A percentile compares a stretch with the other conserved stretches of the same genome.
Evolutionary conservation across 2,797 vertebrate genomes (phyloP).

Genomic region (Australoheros facetus): DNA sequence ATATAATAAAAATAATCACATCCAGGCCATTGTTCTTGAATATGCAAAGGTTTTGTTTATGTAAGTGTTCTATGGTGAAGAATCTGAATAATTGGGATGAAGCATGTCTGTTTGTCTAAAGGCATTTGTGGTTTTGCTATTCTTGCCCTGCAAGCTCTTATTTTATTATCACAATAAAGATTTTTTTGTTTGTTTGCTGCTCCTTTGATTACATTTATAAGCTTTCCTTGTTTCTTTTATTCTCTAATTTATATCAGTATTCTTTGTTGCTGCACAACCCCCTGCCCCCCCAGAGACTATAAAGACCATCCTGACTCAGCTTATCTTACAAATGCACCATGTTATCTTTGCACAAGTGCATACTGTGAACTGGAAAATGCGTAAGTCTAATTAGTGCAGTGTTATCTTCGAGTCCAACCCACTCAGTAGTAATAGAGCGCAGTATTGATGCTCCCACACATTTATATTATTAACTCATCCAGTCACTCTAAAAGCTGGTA

Average conservation of each 20-base stretch:
- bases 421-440: slow-evolving; percentile 35
- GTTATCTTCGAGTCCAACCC: slow-evolving; percentile 16
- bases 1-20: too few species aligned
- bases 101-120: too few species aligned
- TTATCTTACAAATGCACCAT: slow-evolving; percentile 2
- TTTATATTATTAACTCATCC: slow-evolving; percentile 35
- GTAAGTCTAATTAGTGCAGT: slow-evolving; percentile 40
- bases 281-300: neutral
- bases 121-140: too few species aligned
- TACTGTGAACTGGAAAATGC: slow-evolving; percentile 14
- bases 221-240: neutral
- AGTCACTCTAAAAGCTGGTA: slow-evolving; percentile 13
- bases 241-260: slow-evolving; percentile 2
- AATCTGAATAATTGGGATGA: too few species aligned
- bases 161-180: slow-evolving; percentile 13
- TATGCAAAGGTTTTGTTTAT: too few species aligned
- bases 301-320: slow-evolving; percentile 9
- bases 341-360: neutral
- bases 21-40: too few species aligned
- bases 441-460: slow-evolving; percentile 37
- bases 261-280: neutral
- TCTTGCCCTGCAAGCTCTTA: neutral
- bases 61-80: too few species aligned
- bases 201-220: neutral
- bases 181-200: neutral